Percentiles rank a stretch among this genome's conserved stretches.
Evolutionary conservation across 2,888 invertebrate genomes (phyloP).

Genomic region (Tenthredo livida): DNA sequence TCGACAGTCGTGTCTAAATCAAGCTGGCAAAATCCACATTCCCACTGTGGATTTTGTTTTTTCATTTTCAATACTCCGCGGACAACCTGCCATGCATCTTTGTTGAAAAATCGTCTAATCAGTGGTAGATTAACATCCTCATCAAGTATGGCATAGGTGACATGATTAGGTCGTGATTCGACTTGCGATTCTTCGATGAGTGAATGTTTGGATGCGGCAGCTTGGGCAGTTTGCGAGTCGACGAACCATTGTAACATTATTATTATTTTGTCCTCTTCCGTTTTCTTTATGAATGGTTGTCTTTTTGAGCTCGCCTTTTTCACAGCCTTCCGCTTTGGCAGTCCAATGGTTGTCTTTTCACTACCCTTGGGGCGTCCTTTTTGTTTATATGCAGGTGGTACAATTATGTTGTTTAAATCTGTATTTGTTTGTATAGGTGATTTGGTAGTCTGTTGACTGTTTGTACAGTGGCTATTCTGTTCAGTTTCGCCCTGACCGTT

Average conservation of each 20-base stretch:
- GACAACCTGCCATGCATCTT: slow-evolving; percentile 28
- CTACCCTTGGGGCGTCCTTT: not conserved
- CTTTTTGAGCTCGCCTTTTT: too few species aligned
- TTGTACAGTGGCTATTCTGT: not conserved
- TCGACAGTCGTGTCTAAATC: not conserved
- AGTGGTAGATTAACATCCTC: slow-evolving; percentile 26
- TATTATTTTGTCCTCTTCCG: not conserved
- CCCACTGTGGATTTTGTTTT: not conserved
- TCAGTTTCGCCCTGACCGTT: not conserved
- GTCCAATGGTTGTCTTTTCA: not conserved
- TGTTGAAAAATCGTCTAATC: slow-evolving; percentile 18
- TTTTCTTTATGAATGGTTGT: too few species aligned
- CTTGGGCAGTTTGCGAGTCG: not conserved
- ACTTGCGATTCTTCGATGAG: not conserved
- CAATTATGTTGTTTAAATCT: not conserved
- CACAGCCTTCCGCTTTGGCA: not conserved
- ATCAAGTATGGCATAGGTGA: slow-evolving; percentile 38
- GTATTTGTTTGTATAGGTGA: not conserved
- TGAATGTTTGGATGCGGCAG: not conserved
- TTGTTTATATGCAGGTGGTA: not conserved
- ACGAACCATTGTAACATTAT: not conserved
- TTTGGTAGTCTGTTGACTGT: not conserved
- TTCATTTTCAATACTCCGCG: not conserved
- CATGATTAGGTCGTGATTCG: not conserved
- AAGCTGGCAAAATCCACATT: not conserved